Conservation (phyloP, 2,797 vertebrate genomes). For the Merluccius polli region DNA sequence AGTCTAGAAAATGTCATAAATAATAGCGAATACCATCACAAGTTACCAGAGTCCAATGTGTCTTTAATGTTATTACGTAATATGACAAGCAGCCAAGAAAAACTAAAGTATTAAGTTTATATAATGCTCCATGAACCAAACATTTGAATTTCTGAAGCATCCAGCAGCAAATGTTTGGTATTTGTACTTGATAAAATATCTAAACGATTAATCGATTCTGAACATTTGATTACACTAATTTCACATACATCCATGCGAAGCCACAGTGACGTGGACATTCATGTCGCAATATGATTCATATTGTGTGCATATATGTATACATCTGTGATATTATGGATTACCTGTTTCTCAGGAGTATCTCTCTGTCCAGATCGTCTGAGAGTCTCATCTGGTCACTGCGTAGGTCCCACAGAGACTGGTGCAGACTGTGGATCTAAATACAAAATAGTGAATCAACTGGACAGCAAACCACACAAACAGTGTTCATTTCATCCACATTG, state of each 20-base stretch:
- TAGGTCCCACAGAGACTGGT: slow-evolving; percentile 88
- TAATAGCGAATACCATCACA: too few relatives aligned
- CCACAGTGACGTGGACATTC: neutral
- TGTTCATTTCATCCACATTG: neutral
- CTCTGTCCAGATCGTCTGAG: slow-evolving; percentile 81
- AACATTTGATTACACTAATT: too few relatives aligned
- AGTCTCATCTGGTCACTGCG: slow-evolving; percentile 82
- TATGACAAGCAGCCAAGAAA: too few relatives aligned
- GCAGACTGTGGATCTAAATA: slow-evolving; percentile 80
- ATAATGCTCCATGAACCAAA: too few relatives aligned
- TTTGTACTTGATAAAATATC: too few relatives aligned
- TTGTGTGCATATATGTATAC: neutral
- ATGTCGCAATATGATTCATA: neutral
- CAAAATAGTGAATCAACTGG: slow-evolving; percentile 7
- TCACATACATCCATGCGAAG: neutral
- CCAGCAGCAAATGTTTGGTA: too few relatives aligned
- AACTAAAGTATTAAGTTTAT: too few relatives aligned
- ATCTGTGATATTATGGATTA: slow-evolving; percentile 44
- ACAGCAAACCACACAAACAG: neutral
- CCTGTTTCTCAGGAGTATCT: slow-evolving; percentile 86
- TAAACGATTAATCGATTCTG: too few relatives aligned
- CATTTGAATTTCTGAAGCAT: too few relatives aligned
- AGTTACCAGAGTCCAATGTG: too few relatives aligned
- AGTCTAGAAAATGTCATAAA: too few relatives aligned
- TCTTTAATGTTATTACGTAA: too few relatives aligned